Base-by-base conservation (phyloP, 2,888 invertebrate genomes). In the Theodoxus fluviatilis region DNA sequence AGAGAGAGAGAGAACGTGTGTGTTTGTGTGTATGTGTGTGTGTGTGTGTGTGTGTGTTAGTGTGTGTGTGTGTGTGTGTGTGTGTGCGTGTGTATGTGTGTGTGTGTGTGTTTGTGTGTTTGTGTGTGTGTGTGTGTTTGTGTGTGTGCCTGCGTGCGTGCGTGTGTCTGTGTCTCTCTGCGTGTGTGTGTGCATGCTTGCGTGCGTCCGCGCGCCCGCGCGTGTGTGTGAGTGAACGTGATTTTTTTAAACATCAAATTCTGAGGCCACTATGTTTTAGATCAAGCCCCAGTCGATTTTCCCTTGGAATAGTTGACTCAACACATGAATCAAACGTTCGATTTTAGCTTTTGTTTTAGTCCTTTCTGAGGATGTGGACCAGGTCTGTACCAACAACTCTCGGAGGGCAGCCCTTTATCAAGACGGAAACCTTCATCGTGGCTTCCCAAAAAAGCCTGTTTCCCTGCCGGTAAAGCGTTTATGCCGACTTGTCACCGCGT, bases 11-110 rank as follows among this genome's bases (percentile, higher is more conserved):
- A 7, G 57, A 28, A 33, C 33, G 57, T 57, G 57, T 57, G 57
- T 57, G 57, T 57, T 28, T 57, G 57, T 6, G 57, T 57, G 57
- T 57, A 33, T 57, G 57, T 7, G 57, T 6, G 57, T 57, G 57
- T 33, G 57, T 3, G 57, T 25, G 35, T 6, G 57, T 6, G 57
- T 6, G 57, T 31, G 33, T 31, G 33, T 31, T 18, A 18, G 33
- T 31, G 59, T 59, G 33, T 33, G 33, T 59, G 33, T 59, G 59
- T 33, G 33, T 59, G 33, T 33, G 59, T 31, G 33, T 59, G 33
- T 33, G 6, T 31, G 33, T 33, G 33, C n/a, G 15, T 15, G 33
- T 31, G 33, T 6, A n/a, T 57, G 25, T 57, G 25, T 25, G 25
- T 57, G 25, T 25, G 25, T 57, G 28, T 28, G 28, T 57, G 57